Percentiles rank a stretch among this genome's conserved stretches.
These are phyloP conservation scores for Numenius phaeopus DNA, from an alignment of 2,797 vertebrate species.

Conservation along the genomic window DNA sequence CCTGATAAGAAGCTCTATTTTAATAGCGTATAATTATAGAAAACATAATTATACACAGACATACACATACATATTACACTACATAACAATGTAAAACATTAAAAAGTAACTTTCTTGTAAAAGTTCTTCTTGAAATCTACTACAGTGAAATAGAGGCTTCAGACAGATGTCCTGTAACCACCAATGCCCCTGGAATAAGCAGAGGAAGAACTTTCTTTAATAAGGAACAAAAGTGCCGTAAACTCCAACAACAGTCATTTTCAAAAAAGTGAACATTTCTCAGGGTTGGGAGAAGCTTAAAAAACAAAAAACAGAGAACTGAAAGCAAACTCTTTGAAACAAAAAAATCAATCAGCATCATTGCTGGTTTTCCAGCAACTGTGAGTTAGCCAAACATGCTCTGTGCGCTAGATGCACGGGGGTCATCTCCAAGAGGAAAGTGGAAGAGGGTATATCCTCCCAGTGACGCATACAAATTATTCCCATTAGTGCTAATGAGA, in stretches of 20 bases:
- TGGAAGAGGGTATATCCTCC: constrained; percentile 45
- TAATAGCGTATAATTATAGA: constrained; percentile 71
- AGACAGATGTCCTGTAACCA: constrained; percentile 72
- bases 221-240: constrained; percentile 29
- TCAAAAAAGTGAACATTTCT: constrained; percentile 59
- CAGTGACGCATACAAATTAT: constrained; percentile 59
- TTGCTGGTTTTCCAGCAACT: constrained; percentile 46
- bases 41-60: constrained; percentile 71
- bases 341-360: constrained; percentile 6
- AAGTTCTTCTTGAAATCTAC: constrained; percentile 80
- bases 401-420: constrained; percentile 41
- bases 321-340: constrained; percentile 56
- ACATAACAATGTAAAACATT: constrained; percentile 74
- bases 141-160: constrained; percentile 75
- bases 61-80: constrained; percentile 71
- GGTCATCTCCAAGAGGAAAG: constrained; percentile 28
- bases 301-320: constrained; percentile 43
- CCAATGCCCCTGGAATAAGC: constrained; percentile 74
- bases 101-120: constrained; percentile 80
- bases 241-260: constrained; percentile 60
- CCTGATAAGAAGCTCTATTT: constrained; percentile 62
- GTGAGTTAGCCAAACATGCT: constrained; percentile 56
- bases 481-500: constrained; percentile 71
- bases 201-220: constrained; percentile 74
- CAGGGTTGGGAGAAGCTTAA: constrained; percentile 54